phyloP scores from a whole-genome alignment of 2,797 vertebrate genomes.

The Betta splendens region DNA sequence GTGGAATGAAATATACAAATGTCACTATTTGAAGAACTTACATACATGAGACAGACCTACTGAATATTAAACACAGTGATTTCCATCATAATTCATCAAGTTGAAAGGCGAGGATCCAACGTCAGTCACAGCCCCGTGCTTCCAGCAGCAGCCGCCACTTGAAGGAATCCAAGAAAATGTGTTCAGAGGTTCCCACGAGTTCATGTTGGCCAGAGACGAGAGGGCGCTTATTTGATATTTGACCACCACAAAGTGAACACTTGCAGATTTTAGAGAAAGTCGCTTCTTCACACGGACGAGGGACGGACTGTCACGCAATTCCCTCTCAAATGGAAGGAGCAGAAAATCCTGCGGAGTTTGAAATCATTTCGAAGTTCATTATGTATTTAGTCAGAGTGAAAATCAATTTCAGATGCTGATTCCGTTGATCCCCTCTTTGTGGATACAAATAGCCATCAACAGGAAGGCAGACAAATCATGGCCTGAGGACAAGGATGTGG shows the following conservation, averaged over 20 bases:
- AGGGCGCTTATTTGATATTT: too few relatives aligned
- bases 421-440: conserved; percentile 59
- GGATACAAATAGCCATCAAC: conserved; percentile 63
- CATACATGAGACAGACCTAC: not conserved
- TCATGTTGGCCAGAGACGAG: too few relatives aligned
- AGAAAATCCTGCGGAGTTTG: conserved; percentile 7
- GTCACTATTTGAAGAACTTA: not conserved
- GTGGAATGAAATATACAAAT: not conserved
- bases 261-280: too few relatives aligned
- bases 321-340: conserved; percentile 17
- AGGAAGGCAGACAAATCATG: conserved; percentile 49
- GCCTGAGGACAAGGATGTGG: conserved; percentile 55
- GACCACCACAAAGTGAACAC: too few relatives aligned
- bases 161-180: too few relatives aligned
- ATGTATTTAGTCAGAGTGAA: conserved; percentile 51
- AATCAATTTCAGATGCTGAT: conserved; percentile 68
- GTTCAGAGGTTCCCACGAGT: too few relatives aligned
- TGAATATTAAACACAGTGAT: conserved; percentile 2
- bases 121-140: too few relatives aligned
- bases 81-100: too few relatives aligned
- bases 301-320: conserved; percentile 34
- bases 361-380: conserved; percentile 64
- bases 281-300: too few relatives aligned
- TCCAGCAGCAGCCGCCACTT: too few relatives aligned
- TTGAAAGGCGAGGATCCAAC: too few relatives aligned